A percentile compares a stretch with the other conserved stretches of the same genome.
Evolutionary conservation across 2,797 vertebrate genomes (phyloP).

Genomic region (Thunnus albacares): DNA sequence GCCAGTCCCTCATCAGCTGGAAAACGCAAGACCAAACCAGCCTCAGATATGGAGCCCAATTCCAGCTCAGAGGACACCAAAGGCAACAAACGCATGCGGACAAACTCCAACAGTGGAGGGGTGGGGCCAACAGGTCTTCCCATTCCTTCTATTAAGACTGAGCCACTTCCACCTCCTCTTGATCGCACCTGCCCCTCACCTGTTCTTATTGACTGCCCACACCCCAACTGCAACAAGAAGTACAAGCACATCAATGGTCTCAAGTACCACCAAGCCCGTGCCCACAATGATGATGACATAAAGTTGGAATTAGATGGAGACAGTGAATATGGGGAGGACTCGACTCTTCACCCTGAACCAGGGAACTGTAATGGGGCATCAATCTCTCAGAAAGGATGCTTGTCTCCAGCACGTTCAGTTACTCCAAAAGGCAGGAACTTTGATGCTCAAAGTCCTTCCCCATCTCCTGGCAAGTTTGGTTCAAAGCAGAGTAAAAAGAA

Average conservation of each 20-base stretch:
- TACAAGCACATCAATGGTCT: conserved; percentile 99
- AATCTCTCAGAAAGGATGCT: conserved; percentile 92
- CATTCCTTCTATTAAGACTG: conserved; percentile 89
- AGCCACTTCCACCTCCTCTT: conserved; percentile 86
- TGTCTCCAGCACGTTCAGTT: conserved; percentile 94
- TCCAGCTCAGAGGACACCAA: conserved; percentile 99
- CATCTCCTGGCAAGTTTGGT: conserved; percentile 93
- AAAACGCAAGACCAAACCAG: conserved; percentile 96
- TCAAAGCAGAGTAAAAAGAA: conserved; percentile 97
- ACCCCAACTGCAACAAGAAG: conserved; percentile 99
- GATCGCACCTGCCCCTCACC: conserved; percentile 97
- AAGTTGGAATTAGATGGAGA: conserved; percentile 96
- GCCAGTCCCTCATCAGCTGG: conserved; percentile 95
- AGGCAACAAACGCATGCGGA: conserved; percentile 98
- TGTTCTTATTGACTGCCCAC: conserved; percentile 98
- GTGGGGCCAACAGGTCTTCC: conserved; percentile 86
- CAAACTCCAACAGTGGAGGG: conserved; percentile 93
- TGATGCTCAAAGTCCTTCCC: conserved; percentile 95
- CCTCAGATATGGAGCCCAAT: conserved; percentile 98
- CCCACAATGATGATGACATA: conserved; percentile 94
- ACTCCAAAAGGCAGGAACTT: conserved; percentile 96
- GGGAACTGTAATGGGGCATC: conserved; percentile 94
- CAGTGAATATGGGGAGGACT: conserved; percentile 96
- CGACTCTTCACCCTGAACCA: conserved; percentile 91
- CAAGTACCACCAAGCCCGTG: conserved; percentile 99